Evolutionary conservation across 1,140 invertebrate genomes (phyloP), one percentile per base, ranked within the genome.

Genomic region (Diorhabda sublineata): DNA sequence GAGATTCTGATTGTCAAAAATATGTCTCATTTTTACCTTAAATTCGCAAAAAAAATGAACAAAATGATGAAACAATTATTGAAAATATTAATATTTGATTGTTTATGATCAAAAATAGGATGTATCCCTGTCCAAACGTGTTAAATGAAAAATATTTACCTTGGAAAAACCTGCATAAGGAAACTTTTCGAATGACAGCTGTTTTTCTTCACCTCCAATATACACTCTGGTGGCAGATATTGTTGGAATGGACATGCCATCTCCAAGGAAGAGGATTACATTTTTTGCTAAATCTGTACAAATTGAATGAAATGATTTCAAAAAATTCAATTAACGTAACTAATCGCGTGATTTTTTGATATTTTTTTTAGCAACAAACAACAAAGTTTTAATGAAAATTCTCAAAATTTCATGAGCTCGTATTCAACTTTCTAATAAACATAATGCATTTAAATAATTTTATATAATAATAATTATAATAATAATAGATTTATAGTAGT

Each of bases 161-260:
- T 92, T 92, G 0, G 89, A 86, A 3, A 94, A 79, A 9, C 87
- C 92, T 3, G 85, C 84, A 64, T 89, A 83, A 3, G 92, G 92
- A 75, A 94, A 94, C 68, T 89, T 85, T 75, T 95, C 92, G 76
- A 92, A 94, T 26, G 86, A 85, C 42, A 94, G 81, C 57, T 86
- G 77, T 45, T 81, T 79, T 71, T 92, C 90, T 80, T 94, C 91
- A 4, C 87, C 91, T 0, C 90, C 90, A 67, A 86, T 85, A 65
- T 87, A 87, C 2, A 89, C 89, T 43, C 92, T 83, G 0, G 89
- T 85, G 0, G 91, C 91, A 45, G 90, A 88, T 43, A 93, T 75
- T 0, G 92, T 92, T 0, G 90, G 83, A 52, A 93, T 81, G 2
- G 90, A 90, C 90, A 94, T 93, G 2, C 91, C 92, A 79, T 93